phyloP scores from a whole-genome alignment of 2,113 vertebrate genomes.

The Megaleporinus macrocephalus region DNA sequence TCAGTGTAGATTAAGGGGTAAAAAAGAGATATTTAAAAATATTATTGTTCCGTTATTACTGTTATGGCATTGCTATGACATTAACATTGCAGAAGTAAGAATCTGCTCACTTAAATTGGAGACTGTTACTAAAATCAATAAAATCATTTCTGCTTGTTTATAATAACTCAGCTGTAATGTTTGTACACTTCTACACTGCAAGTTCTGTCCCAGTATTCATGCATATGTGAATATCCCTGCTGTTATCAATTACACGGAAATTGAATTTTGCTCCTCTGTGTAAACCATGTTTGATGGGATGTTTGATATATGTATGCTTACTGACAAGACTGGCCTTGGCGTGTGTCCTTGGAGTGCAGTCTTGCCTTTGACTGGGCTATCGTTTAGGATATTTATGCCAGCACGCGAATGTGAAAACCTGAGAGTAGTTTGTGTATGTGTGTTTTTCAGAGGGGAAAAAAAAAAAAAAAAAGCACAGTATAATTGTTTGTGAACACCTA shows the following conservation, averaged over 20 bases:
- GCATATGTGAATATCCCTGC: too few relatives aligned
- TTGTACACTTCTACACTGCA: too few relatives aligned
- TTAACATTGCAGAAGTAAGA: too few relatives aligned
- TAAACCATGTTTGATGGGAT: background rate
- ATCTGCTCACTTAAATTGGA: too few relatives aligned
- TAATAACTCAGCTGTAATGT: too few relatives aligned
- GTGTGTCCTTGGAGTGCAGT: background rate
- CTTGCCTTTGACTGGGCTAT: background rate
- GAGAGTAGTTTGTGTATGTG: background rate
- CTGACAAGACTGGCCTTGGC: background rate
- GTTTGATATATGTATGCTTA: background rate
- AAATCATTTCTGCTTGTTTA: too few relatives aligned
- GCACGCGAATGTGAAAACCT: background rate
- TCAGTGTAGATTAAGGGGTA: too few relatives aligned
- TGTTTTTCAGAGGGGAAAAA: background rate
- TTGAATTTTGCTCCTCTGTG: background rate
- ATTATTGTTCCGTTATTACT: too few relatives aligned
- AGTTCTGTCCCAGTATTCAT: too few relatives aligned
- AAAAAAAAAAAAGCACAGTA: background rate
- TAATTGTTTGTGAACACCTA: constrained; percentile 18
- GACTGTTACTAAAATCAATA: too few relatives aligned
- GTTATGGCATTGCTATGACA: too few relatives aligned
- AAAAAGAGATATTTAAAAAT: too few relatives aligned
- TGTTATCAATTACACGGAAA: background rate
- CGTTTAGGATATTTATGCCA: background rate